These are phyloP conservation scores for Tragopan temminckii DNA, from an alignment of 2,797 vertebrate genomes.

Conservation along the genomic window DNA sequence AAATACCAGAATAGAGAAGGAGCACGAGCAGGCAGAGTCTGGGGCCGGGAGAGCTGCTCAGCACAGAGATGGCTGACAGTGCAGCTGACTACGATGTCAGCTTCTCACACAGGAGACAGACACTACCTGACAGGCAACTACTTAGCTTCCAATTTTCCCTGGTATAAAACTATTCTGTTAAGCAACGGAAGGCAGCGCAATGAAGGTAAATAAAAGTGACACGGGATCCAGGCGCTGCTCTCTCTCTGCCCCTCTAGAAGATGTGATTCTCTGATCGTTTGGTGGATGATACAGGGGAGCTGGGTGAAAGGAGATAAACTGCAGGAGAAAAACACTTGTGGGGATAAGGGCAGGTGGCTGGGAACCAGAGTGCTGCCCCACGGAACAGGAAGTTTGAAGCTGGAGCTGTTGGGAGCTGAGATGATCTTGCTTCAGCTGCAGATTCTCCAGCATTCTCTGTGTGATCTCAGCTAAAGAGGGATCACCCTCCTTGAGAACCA, in stretches of 20 bases:
- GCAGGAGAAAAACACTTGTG: not conserved
- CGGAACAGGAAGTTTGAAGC: not conserved
- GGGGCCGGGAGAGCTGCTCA: not conserved
- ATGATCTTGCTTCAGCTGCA: not conserved
- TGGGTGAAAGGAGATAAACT: conserved; percentile 14
- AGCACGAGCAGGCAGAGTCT: not conserved
- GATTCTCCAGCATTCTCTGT: not conserved
- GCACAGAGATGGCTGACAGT: not conserved
- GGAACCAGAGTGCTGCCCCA: not conserved
- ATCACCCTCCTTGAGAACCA: not conserved
- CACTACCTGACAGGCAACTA: conserved; percentile 82
- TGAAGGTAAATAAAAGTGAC: conserved; percentile 80
- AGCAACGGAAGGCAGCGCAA: conserved; percentile 61
- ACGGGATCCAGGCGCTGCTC: not conserved
- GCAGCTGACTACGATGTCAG: conserved; percentile 55
- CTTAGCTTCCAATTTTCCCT: conserved; percentile 83
- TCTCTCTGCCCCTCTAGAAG: not conserved
- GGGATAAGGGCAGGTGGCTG: not conserved
- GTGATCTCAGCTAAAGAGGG: not conserved
- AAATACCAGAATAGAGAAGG: not conserved
- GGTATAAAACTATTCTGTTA: conserved; percentile 77
- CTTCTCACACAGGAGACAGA: conserved; percentile 40
- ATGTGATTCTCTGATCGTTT: not conserved
- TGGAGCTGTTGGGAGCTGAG: not conserved
- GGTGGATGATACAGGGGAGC: conserved; percentile 32